A percentile compares a stretch with the other conserved stretches of the same genome.
Evolutionary conservation across 92 coral and sea anemone genomes (phyloP).

Genomic region (Micromussa lordhowensis): DNA sequence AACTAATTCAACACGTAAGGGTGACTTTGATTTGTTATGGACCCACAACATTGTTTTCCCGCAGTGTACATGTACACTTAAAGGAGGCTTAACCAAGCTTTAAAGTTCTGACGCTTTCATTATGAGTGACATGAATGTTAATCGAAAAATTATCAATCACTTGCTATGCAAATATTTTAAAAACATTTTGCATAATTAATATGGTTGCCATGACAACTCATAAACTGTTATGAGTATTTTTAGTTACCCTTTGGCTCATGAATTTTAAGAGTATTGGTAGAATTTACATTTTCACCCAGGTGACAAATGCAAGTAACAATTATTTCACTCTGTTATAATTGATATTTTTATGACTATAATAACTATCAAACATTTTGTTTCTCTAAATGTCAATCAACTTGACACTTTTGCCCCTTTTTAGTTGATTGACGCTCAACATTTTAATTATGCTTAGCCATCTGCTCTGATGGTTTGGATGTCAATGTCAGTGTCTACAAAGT

Average conservation of each 20-base stretch:
- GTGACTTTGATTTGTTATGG: neutral
- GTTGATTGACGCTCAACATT: no score
- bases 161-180: neutral
- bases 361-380: neutral
- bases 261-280: neutral
- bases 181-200: neutral
- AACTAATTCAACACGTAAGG: neutral
- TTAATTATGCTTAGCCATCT: no score
- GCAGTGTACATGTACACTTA: neutral
- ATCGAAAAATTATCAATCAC: neutral
- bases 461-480: no score
- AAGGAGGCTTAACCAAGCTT: neutral
- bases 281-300: neutral
- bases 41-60: neutral
- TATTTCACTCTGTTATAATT: neutral
- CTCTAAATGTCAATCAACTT: neutral
- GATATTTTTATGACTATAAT: no score
- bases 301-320: neutral
- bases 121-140: neutral
- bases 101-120: neutral
- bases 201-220: slow-evolving; percentile 15
- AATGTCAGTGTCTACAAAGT: no score
- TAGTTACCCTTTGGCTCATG: neutral
- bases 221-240: neutral
- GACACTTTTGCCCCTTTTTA: no score